A percentile compares a stretch with the other conserved stretches of the same genome.
Evolutionary conservation across 64 coral and sea anemone species (phyloP).

Genomic region (Cladopsammia gracilis): DNA sequence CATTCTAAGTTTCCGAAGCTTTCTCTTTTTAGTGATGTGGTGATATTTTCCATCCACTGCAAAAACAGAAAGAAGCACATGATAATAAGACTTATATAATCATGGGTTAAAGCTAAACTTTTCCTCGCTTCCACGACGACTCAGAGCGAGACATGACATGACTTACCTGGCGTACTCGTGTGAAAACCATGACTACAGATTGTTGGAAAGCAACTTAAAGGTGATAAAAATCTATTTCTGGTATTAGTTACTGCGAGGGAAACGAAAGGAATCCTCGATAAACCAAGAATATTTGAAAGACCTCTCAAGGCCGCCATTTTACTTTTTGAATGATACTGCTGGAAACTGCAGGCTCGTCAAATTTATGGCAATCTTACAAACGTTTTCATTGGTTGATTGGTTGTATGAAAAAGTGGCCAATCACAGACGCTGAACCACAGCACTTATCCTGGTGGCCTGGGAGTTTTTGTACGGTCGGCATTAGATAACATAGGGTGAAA

Average conservation of each 20-base stretch:
- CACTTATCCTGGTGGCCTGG: background rate
- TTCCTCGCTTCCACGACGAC: no score
- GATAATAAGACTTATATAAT: background rate
- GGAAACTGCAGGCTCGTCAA: background rate
- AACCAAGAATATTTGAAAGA: background rate
- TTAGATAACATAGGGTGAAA: no score
- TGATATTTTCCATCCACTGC: slow-evolving; percentile 90
- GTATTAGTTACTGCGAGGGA: background rate
- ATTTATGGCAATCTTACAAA: background rate
- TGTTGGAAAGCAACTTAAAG: background rate
- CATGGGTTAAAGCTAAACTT: background rate
- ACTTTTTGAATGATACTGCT: background rate
- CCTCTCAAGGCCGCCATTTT: slow-evolving; percentile 46
- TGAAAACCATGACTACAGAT: slow-evolving; percentile 13
- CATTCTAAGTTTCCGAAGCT: slow-evolving; percentile 73
- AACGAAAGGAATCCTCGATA: background rate
- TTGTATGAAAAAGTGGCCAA: background rate
- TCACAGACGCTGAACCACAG: background rate
- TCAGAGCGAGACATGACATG: background rate
- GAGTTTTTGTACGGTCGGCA: background rate
- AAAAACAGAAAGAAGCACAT: background rate
- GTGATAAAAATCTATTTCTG: slow-evolving; percentile 22
- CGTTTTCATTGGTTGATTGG: background rate
- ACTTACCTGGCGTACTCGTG: slow-evolving; percentile 29
- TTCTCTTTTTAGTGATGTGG: slow-evolving; percentile 79